Base-by-base conservation (phyloP, 2,888 invertebrate species). In the Ennomos quercinarius region DNA sequence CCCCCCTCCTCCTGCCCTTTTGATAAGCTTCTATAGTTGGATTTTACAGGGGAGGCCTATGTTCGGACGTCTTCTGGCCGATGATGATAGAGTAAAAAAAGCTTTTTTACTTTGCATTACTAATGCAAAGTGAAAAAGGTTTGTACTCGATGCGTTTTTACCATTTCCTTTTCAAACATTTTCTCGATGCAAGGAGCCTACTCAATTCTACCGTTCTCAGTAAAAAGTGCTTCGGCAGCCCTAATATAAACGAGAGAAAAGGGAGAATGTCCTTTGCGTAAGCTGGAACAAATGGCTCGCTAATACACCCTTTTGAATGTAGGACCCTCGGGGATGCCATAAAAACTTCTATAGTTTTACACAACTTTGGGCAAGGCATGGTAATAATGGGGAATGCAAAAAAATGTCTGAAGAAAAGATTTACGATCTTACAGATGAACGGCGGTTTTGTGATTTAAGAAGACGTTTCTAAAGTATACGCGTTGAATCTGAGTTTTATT, bases 231-330 rank as follows among this genome's bases (percentile, higher is more conserved):
- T 53, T 44, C 39, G 58, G 44, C 40, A 59, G 58, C 58, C 58
- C 58, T 58, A n/a, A 49, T 37, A 13, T 42, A 42, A 57, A 49
- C 44, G 42, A 38, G 47, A 17, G 36, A 35, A 43, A 27, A 46
- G 34, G 48, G 27, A 58, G 46, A 57, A 53, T 44, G 40, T 10
- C 38, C 58, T 44, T 48, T 53, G 53, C 44, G 53, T 59, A 59
- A 59, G 58, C 58, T 47, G 48, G 47, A 59, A 49, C 58, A 59
- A 59, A 59, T 59, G 49, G 48, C 10, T 44, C 39, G 53, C 52
- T 41, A 59, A 59, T 53, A 59, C 53, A 59, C 44, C 58, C 58
- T 53, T 58, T 48, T 53, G 53, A 53, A 59, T 59, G 53, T 53
- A 59, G 40, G 37, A 39, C 53, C 49, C 48, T 39, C 52, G 37